These are phyloP conservation scores for Chiridota heheva DNA, from an alignment of 35 echinoderm and acorn worm species.

Conservation along the genomic window DNA sequence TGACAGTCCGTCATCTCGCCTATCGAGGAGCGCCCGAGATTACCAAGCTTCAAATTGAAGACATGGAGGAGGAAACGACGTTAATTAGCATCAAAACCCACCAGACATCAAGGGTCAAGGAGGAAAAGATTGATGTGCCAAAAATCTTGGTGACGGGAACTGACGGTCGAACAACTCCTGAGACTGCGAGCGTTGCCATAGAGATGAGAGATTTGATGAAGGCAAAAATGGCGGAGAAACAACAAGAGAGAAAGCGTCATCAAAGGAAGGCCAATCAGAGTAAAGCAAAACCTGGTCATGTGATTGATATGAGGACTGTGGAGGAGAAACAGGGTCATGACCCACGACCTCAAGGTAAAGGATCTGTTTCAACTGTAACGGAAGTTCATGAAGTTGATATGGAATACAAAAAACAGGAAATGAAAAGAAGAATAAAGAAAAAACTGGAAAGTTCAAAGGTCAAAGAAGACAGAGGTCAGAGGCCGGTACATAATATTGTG, in stretches of 20 bases:
- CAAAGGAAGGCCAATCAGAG: not conserved
- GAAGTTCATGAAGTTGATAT: no score
- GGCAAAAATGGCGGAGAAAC: conserved; percentile 5
- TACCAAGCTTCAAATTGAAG: not conserved
- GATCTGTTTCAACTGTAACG: no score
- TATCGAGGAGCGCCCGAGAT: not conserved
- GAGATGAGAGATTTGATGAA: conserved; percentile 37
- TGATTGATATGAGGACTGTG: conserved; percentile 55
- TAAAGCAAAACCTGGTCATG: conserved; percentile 59
- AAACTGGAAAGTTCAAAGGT: no score
- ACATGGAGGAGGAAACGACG: not conserved
- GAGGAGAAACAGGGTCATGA: no score
- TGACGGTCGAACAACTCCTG: not conserved
- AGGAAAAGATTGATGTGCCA: conserved; percentile 3
- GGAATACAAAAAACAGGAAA: no score
- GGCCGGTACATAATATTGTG: no score
- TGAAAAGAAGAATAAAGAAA: no score
- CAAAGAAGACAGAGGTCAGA: no score
- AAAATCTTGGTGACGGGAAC: conserved; percentile 37
- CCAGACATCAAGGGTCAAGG: not conserved
- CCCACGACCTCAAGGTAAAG: no score
- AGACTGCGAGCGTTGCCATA: conserved; percentile 28
- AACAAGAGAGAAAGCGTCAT: not conserved
- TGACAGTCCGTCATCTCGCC: not conserved
- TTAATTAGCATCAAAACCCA: conserved; percentile 2